Percentiles rank a stretch among this genome's conserved stretches.
Evolutionary conservation across 2,888 invertebrate genomes (phyloP).

Genomic region (Zele albiditarsus): DNA sequence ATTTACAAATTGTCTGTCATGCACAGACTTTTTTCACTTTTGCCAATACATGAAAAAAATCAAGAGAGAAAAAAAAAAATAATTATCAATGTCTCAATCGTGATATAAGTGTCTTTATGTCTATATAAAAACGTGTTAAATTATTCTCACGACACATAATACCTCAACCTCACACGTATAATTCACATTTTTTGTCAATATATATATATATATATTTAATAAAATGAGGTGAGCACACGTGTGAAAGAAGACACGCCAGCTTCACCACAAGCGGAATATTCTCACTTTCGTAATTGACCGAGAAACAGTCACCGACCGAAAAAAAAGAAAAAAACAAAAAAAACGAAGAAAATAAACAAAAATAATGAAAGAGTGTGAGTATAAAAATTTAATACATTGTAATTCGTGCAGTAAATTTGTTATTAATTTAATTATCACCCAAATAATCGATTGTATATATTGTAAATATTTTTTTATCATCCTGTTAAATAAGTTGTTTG

Average conservation of each 20-base stretch:
- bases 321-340: constrained; percentile 21
- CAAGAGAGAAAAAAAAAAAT: background rate
- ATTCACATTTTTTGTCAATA: background rate
- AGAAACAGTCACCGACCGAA: background rate
- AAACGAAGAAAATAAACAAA: constrained; percentile 8
- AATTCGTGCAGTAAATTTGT: background rate
- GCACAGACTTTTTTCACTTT: background rate
- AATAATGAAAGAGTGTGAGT: constrained; percentile 4
- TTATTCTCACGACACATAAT: constrained; percentile 1
- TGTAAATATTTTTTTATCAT: background rate
- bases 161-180: background rate
- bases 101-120: background rate
- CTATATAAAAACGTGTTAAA: background rate
- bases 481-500: background rate
- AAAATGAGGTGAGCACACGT: constrained; percentile 7
- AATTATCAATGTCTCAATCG: background rate
- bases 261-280: background rate
- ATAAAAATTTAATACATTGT: background rate
- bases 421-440: background rate
- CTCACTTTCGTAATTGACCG: constrained; percentile 12
- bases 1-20: background rate
- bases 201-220: background rate
- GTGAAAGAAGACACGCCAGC: background rate
- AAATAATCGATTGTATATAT: background rate
- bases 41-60: background rate